A percentile compares a stretch with the other conserved stretches of the same genome.
Evolutionary conservation across 2,113 vertebrate species (phyloP).

Genomic region (Aegotheles bennettii): DNA sequence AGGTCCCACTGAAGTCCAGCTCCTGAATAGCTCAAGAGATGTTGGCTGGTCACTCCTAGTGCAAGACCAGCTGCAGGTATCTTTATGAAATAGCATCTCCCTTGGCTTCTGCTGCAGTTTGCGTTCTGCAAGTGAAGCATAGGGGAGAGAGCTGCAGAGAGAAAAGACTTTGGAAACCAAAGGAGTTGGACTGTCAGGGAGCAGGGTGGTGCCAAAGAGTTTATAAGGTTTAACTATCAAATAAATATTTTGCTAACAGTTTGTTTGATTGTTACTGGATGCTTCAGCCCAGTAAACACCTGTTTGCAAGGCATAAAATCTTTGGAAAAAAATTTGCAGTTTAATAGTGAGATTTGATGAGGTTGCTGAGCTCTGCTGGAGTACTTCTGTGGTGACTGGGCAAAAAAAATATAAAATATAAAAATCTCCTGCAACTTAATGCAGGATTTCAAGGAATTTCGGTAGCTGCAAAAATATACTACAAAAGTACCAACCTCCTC

Average conservation of each 20-base stretch:
- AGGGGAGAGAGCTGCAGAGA: background rate
- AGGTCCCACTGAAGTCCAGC: background rate
- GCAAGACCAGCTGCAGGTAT: background rate
- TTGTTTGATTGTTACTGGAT: background rate
- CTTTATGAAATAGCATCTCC: background rate
- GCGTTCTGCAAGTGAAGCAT: background rate
- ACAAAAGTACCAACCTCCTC: background rate
- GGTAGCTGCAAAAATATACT: background rate
- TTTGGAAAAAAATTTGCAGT: background rate
- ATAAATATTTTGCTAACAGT: background rate
- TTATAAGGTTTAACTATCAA: background rate
- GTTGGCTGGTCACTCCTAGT: background rate
- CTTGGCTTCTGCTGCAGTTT: background rate
- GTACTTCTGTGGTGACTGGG: background rate
- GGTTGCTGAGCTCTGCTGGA: background rate
- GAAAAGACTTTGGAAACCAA: background rate
- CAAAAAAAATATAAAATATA: too few species aligned
- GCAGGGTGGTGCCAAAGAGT: background rate
- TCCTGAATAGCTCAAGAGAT: background rate
- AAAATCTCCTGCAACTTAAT: background rate
- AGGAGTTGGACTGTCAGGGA: background rate
- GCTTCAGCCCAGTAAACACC: background rate
- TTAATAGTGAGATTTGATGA: background rate
- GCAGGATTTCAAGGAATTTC: background rate
- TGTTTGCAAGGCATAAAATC: background rate